Percentiles rank a stretch among this genome's conserved stretches.
These are phyloP conservation scores for Cyprinodon tularosa DNA, from an alignment of 2,113 vertebrate genomes.

Conservation along the genomic window DNA sequence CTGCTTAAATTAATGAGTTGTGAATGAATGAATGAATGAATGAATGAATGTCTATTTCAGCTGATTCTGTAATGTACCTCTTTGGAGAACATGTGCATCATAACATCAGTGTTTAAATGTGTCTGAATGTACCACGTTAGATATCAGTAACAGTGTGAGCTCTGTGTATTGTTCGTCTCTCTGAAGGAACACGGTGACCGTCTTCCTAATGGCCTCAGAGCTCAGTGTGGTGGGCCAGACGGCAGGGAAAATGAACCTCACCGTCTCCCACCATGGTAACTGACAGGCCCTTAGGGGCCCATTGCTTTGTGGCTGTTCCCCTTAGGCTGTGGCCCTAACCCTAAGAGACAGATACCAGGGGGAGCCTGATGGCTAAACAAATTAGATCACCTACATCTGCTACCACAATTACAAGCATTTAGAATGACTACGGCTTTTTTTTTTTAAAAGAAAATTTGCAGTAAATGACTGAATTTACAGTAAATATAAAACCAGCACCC, in stretches of 20 bases:
- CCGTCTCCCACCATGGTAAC: constrained; percentile 55
- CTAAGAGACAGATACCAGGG: constrained; percentile 19
- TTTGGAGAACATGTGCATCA: constrained; percentile 15
- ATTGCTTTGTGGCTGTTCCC: constrained; percentile 28
- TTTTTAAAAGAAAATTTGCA: background rate
- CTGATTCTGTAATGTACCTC: constrained; percentile 12
- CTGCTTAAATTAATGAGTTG: background rate
- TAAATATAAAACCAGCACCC: background rate
- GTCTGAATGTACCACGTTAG: constrained; percentile 9
- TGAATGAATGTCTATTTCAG: constrained; percentile 3
- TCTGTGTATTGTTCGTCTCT: constrained; percentile 49
- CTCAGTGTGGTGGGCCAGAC: constrained; percentile 23
- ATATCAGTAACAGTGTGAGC: constrained; percentile 30
- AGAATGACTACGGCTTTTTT: background rate
- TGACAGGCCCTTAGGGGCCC: constrained; percentile 40
- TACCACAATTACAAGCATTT: constrained; percentile 15
- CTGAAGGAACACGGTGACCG: constrained; percentile 34
- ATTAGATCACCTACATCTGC: constrained; percentile 53
- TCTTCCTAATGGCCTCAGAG: constrained; percentile 38
- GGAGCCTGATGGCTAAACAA: constrained; percentile 56
- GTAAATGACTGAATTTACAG: too few relatives aligned
- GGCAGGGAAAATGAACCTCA: constrained; percentile 27
- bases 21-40: background rate
- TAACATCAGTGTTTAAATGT: background rate
- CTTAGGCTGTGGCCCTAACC: constrained; percentile 27